Conservation (phyloP, 1,140 invertebrate species). For the Nymphalis io region DNA sequence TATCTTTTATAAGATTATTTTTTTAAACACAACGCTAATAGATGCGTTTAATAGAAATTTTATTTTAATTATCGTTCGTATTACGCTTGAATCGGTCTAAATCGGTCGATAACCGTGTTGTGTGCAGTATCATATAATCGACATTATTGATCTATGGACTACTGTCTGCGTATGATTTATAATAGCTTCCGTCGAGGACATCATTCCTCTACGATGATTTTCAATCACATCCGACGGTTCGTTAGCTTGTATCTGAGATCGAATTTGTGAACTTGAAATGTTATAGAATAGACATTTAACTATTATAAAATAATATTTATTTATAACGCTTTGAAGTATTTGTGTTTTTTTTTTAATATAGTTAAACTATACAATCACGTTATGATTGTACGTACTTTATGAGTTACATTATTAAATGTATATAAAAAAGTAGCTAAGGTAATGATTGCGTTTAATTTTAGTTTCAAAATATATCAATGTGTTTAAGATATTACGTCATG, state of each 20-base stretch:
- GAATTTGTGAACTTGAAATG: conserved; percentile 21
- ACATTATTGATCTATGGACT: conserved; percentile 76
- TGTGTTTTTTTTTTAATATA: neutral
- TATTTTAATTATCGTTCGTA: conserved; percentile 56
- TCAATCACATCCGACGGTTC: conserved; percentile 78
- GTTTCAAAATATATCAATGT: no score
- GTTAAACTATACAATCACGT: no score
- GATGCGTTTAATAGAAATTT: conserved; percentile 61
- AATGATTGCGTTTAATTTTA: no score
- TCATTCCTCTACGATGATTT: conserved; percentile 76
- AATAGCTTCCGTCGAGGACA: conserved; percentile 77
- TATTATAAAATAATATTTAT: neutral
- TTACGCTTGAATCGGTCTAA: conserved; percentile 26
- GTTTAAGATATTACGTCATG: no score
- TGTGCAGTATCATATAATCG: conserved; percentile 73
- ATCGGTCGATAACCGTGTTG: conserved; percentile 45
- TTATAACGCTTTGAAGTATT: neutral
- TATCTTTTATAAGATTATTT: conserved; percentile 51
- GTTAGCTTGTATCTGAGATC: conserved; percentile 74
- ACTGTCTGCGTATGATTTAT: conserved; percentile 75
- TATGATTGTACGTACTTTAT: no score
- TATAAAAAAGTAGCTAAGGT: no score
- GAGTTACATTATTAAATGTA: no score
- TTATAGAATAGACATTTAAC: conserved; percentile 47
- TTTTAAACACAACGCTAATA: conserved; percentile 46